These are phyloP conservation scores for Geothlypis trichas DNA, from an alignment of 2,113 vertebrate species.

Conservation along the genomic window DNA sequence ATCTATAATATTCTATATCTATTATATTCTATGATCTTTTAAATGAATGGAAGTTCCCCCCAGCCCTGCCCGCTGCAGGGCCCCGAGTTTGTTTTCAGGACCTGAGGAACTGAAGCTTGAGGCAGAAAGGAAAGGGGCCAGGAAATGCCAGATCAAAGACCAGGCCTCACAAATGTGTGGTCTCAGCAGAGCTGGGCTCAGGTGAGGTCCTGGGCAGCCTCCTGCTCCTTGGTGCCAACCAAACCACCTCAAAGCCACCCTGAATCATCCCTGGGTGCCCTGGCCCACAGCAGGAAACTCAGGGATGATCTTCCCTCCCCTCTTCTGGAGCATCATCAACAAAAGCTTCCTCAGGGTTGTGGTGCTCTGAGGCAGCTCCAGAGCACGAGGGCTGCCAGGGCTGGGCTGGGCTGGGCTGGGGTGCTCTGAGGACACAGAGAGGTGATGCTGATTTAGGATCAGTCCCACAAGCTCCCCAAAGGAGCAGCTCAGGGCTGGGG, in stretches of 20 bases:
- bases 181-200: neutral
- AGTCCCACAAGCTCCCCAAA: neutral
- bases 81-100: too few species aligned
- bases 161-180: neutral
- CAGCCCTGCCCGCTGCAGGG: neutral
- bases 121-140: neutral
- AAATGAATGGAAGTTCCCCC: too few species aligned
- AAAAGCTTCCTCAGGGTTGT: neutral
- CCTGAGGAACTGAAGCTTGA: neutral
- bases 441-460: neutral
- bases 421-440: too few species aligned
- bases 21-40: neutral
- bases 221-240: neutral
- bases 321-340: neutral
- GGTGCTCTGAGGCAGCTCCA: neutral
- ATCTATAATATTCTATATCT: too few species aligned
- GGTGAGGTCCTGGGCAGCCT: too few species aligned
- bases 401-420: too few species aligned
- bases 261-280: neutral
- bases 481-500: neutral
- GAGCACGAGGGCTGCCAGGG: neutral
- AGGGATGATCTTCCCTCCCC: neutral
- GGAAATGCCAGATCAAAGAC: neutral
- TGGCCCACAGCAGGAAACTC: neutral
- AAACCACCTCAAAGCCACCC: neutral